phyloP scores from a whole-genome alignment of 2,888 invertebrate genomes.

The Ryuthela nishihirai region DNA sequence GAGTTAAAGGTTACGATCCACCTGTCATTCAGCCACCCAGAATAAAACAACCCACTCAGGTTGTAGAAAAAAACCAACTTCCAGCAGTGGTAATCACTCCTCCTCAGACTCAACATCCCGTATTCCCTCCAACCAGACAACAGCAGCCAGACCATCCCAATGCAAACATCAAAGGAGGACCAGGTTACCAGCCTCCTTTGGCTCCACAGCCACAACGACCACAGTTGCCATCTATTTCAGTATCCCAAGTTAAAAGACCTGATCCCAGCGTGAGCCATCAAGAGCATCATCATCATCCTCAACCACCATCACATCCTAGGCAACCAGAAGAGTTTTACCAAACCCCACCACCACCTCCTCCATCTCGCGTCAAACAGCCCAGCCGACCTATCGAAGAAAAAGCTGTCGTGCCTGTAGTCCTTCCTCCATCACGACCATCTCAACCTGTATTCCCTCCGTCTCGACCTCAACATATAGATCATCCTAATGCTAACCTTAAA shows the following conservation, averaged over 20 bases:
- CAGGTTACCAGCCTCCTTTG: constrained; percentile 15
- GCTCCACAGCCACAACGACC: constrained; percentile 9
- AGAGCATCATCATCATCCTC: too few relatives aligned
- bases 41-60: too few relatives aligned
- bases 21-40: too few relatives aligned
- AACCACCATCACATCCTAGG: constrained; percentile 20
- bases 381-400: too few relatives aligned
- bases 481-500: constrained; percentile 32
- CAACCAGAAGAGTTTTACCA: constrained; percentile 22
- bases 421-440: constrained; percentile 13
- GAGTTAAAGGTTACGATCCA: too few relatives aligned
- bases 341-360: constrained; percentile 19
- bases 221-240: constrained; percentile 13
- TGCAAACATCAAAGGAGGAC: constrained; percentile 32
- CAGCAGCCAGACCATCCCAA: constrained; percentile 29
- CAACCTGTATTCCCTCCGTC: constrained; percentile 15
- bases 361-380: too few relatives aligned
- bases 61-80: too few relatives aligned
- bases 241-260: constrained; percentile 17
- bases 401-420: too few relatives aligned
- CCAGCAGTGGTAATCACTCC: too few relatives aligned
- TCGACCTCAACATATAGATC: constrained; percentile 17
- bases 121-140: background rate
- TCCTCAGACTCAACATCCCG: background rate
- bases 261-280: constrained; percentile 3